Conservation (phyloP, 2,113 vertebrate species). For the Monopterus albus region DNA sequence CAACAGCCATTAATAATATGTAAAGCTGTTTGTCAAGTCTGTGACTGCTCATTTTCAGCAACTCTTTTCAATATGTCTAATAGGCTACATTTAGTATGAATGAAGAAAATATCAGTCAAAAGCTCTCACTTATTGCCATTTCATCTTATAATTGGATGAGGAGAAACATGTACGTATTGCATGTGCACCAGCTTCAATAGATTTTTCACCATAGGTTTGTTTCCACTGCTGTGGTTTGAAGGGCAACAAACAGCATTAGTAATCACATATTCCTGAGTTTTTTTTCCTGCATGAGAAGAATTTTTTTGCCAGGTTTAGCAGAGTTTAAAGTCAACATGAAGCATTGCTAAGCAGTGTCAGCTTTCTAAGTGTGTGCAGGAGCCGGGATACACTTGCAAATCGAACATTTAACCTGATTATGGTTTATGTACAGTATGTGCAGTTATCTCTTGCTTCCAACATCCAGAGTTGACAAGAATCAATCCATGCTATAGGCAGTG, state of each 20-base stretch:
- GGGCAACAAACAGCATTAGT: not conserved
- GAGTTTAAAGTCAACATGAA: not conserved
- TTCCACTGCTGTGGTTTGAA: not conserved
- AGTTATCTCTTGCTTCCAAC: not conserved
- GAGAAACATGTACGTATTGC: not conserved
- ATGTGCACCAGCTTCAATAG: not conserved
- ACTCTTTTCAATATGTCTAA: not conserved
- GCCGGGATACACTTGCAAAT: not conserved
- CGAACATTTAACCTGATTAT: not conserved
- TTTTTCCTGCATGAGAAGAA: not conserved
- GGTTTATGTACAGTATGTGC: not conserved
- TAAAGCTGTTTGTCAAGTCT: constrained; percentile 35
- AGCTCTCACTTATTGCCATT: not conserved
- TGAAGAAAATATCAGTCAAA: not conserved
- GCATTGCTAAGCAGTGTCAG: not conserved
- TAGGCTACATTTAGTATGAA: not conserved
- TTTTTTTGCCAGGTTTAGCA: no score
- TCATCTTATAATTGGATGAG: not conserved
- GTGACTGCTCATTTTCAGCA: constrained; percentile 12
- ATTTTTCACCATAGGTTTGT: not conserved
- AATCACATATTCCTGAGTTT: not conserved
- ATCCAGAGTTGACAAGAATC: not conserved
- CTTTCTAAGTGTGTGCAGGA: not conserved
- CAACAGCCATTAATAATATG: constrained; percentile 44
- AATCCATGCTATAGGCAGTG: no score